A percentile compares a stretch with the other conserved stretches of the same genome.
Conservation (phyloP, 2,797 vertebrate species). For the Anisognathus igniventris region DNA sequence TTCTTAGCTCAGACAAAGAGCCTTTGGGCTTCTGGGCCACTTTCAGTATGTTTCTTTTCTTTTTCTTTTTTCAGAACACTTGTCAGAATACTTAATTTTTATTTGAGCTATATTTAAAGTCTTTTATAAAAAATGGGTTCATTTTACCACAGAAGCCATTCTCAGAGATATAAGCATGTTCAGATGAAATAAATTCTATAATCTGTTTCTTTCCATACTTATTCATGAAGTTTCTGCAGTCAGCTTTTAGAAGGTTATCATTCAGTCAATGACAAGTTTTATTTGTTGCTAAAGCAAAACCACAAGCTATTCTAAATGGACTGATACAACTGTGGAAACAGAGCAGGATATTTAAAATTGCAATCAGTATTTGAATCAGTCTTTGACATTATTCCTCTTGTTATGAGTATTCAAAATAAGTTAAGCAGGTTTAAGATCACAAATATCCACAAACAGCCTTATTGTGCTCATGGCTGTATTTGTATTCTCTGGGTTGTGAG, state of each 20-base stretch:
- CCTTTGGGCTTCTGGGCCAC: background rate
- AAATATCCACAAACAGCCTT: background rate
- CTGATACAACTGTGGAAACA: background rate
- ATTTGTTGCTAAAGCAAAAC: background rate
- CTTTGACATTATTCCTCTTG: background rate
- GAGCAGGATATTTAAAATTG: background rate
- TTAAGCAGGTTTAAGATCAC: background rate
- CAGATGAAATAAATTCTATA: background rate
- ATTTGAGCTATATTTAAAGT: background rate
- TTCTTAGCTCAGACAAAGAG: background rate
- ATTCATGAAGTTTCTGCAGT: background rate
- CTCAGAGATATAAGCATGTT: background rate
- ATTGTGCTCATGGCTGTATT: background rate
- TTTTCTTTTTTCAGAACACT: background rate
- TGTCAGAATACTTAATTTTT: background rate
- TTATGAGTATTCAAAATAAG: background rate
- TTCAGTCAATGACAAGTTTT: background rate
- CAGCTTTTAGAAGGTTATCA: background rate
- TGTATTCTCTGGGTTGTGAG: background rate
- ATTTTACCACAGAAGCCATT: background rate
- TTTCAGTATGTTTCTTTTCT: background rate
- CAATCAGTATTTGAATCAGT: background rate
- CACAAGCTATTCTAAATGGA: background rate
- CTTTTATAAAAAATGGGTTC: background rate
- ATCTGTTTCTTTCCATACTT: background rate